Base-by-base conservation (phyloP, 2,113 vertebrate genomes). In the Pelvicachromis taeniatus region DNA sequence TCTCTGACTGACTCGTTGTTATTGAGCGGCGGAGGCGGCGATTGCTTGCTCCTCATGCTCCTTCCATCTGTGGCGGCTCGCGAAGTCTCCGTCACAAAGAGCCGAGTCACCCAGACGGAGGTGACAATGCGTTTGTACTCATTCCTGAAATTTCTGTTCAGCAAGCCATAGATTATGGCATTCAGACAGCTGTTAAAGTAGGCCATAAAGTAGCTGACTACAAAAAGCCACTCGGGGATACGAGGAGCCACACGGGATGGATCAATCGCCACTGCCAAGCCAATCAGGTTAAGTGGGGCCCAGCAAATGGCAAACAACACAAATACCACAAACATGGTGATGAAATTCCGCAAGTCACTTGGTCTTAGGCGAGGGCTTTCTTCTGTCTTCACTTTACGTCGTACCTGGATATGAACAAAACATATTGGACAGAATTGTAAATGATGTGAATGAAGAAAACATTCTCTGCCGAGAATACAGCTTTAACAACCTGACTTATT, bases 171-270 rank as follows among this genome's bases (percentile, higher is more conserved):
- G 91, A 98, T 96, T 88, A 99, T 94, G 89, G 98, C 97, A 3
- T 99, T 98, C 91, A 98, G 97, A 96, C 97, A 98, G 94, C 97
- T 98, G 87, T 99, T 98, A 92, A 99, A 98, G 92, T 98, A 99
- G 84, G 97, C 98, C 97, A 98, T 97, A 90, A 98, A 97, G 94
- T 98, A 98, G 93, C 97, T 98, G 61, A 97, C 89, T 53, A 98
- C 96, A 56, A 99, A 98, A 6, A 99, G 94, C 96, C 97, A 98
- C 79, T 98, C 97, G 0, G 97, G 97, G 88, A 99, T 96, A 63
- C 86, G 97, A 19, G 97, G 97, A 12, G 94, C 97, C 88, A 98
- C 95, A 26, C 88, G 95, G 0, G 87, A 84, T 3, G 97, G 97
- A 85, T 97, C 91, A 1, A 97, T 97, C 58, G 97, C 97, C 88